Evolutionary conservation across 1,140 invertebrate species (phyloP).

Genomic region (Glossosoma conforme): DNA sequence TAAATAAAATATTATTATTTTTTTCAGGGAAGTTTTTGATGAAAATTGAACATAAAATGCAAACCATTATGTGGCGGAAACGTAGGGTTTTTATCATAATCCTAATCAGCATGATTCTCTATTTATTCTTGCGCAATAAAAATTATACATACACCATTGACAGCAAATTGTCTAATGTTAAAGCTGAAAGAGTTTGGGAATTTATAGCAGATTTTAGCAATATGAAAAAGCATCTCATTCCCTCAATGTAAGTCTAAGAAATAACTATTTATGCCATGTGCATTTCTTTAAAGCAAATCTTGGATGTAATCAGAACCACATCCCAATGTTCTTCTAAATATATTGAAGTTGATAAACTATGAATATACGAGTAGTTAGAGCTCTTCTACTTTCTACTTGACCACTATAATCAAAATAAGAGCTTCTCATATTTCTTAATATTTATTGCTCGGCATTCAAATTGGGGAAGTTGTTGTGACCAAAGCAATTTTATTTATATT

Average conservation of each 20-base stretch:
- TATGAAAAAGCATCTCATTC: constrained; percentile 60
- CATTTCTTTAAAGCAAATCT: constrained; percentile 2
- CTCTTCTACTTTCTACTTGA: not conserved
- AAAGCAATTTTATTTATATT: constrained; percentile 5
- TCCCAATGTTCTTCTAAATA: not conserved
- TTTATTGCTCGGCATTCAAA: not conserved
- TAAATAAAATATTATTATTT: too few species aligned
- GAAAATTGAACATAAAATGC: too few species aligned
- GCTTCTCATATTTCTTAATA: not conserved
- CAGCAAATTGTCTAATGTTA: constrained; percentile 46
- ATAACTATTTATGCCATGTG: not conserved
- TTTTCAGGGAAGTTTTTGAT: too few species aligned
- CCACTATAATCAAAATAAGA: not conserved
- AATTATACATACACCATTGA: constrained; percentile 38
- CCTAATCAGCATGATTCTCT: constrained; percentile 13
- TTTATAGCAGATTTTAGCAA: constrained; percentile 71
- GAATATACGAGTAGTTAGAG: not conserved
- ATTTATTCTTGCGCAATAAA: constrained; percentile 17
- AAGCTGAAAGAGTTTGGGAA: constrained; percentile 62
- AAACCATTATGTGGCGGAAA: constrained; percentile 27
- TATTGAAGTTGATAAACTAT: not conserved
- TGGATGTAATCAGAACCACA: not conserved
- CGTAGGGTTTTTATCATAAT: constrained; percentile 15
- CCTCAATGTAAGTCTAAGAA: constrained; percentile 59
- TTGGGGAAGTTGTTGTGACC: not conserved